A percentile compares a stretch with the other conserved stretches of the same genome.
These are phyloP conservation scores for Arrhopalites spinosus DNA, from an alignment of 2,888 invertebrate genomes.

Conservation along the genomic window DNA sequence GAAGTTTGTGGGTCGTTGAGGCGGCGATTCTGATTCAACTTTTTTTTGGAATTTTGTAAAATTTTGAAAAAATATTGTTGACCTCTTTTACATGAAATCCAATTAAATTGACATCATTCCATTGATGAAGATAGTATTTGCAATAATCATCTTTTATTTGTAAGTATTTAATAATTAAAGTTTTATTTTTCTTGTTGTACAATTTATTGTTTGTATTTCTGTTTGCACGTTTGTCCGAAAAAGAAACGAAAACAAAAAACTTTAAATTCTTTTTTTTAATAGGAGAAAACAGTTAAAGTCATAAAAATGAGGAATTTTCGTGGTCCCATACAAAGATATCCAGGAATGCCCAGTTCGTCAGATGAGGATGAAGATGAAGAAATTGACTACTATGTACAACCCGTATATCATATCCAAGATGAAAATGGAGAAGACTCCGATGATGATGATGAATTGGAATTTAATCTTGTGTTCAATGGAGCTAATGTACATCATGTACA, in stretches of 20 bases:
- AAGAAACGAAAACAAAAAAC: too few relatives aligned
- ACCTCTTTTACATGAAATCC: too few relatives aligned
- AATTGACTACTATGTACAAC: constrained; percentile 10
- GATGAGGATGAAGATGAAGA: constrained; percentile 24
- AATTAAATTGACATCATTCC: too few relatives aligned
- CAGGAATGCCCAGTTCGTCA: constrained; percentile 14
- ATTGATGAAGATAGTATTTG: too few relatives aligned
- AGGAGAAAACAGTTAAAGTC: not conserved
- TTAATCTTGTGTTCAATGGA: constrained; percentile 15
- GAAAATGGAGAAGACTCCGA: constrained; percentile 15
- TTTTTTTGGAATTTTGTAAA: too few relatives aligned
- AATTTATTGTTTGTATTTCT: not conserved
- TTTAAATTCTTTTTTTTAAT: too few relatives aligned
- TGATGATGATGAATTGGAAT: not conserved
- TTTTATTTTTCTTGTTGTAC: not conserved
- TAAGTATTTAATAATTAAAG: not conserved
- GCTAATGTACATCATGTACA: not conserved
- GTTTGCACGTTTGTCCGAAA: too few relatives aligned
- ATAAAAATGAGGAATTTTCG: constrained; percentile 24
- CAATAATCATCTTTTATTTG: too few relatives aligned
- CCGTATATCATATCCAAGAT: not conserved
- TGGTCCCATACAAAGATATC: constrained; percentile 11
- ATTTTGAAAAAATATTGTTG: too few relatives aligned
- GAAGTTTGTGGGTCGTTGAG: too few relatives aligned
- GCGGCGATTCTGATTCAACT: too few relatives aligned